Base-by-base conservation (phyloP, 92 coral and sea anemone species). In the Muricea muricata region DNA sequence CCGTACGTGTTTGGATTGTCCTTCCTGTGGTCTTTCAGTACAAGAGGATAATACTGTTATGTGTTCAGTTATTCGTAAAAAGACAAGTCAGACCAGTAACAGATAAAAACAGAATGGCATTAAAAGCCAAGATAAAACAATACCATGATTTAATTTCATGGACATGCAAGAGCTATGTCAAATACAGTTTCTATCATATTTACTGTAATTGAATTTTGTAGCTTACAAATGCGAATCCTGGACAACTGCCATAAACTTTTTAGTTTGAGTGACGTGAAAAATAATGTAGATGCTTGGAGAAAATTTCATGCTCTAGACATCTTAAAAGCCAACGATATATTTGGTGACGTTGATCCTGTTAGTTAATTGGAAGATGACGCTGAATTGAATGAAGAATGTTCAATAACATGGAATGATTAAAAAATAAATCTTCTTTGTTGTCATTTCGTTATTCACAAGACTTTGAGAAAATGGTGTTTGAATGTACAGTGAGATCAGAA, bases 391-490 rank as follows among this genome's bases (percentile, higher is more conserved):
- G 34, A 63, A 5, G 71, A 7, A 25, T 20, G 10, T 21, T 32
- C 33, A 26, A 18, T 11, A 12, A 26, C 2, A 2, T 56, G 65
- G 65, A 56, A 56, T 56, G 65, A 56, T 11, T 20, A 4, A 23
- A 3, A 12, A 12, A 67, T 32, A 23, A 67, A 2, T 67, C 40
- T 67, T 67, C 74, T 1, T 67, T 67, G 6, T 28, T 20, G 21
- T 28, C 74, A 67, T 12, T 67, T 67, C 42, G 4, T 67, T 2
- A 67, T 32, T 67, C 74, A 12, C 74, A 67, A 67, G 74, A 67
- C 15, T 67, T 67, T 7, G 74, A 67, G 39, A 45, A 67, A 67
- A 67, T 67, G 74, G 74, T 29, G 6, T 67, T 45, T 28, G 74
- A 67, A 67, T 2, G 15, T 23, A 67, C 42, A 32, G 0, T 4